phyloP scores from a whole-genome alignment of 2,113 vertebrate genomes.

The Sakesphorus luctuosus region DNA sequence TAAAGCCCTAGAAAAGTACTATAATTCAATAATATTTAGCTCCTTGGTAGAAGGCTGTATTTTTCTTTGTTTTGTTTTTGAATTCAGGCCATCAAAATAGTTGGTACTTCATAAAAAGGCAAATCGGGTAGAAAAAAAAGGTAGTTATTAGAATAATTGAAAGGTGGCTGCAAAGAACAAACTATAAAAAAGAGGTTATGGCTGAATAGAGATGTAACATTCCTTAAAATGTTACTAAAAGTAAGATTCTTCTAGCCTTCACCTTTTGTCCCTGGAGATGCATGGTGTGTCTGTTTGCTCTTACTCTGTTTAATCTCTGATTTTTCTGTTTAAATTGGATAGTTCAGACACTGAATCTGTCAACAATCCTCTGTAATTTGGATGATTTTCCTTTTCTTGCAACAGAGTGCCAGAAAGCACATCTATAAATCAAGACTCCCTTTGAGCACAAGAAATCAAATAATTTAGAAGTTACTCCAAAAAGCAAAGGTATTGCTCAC shows the following conservation, averaged over 20 bases:
- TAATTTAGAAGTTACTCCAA: background rate
- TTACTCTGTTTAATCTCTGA: background rate
- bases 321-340: background rate
- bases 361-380: background rate
- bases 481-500: background rate
- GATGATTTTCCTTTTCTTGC: background rate
- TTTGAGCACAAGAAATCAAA: background rate
- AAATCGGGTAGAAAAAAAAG: background rate
- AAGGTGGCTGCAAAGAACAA: background rate
- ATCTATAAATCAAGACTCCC: conserved; percentile 17
- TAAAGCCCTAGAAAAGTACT: background rate
- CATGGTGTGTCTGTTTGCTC: background rate
- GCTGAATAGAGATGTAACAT: background rate
- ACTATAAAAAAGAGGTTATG: background rate
- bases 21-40: background rate
- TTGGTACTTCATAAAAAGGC: background rate
- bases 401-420: background rate
- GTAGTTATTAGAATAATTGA: background rate
- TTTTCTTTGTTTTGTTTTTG: background rate
- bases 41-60: background rate
- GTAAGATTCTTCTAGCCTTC: background rate
- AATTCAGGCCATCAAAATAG: background rate
- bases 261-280: background rate
- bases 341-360: background rate
- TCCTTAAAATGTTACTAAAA: background rate